phyloP scores from a whole-genome alignment of 92 coral and sea anemone genomes.

The Pocillopora meandrina region DNA sequence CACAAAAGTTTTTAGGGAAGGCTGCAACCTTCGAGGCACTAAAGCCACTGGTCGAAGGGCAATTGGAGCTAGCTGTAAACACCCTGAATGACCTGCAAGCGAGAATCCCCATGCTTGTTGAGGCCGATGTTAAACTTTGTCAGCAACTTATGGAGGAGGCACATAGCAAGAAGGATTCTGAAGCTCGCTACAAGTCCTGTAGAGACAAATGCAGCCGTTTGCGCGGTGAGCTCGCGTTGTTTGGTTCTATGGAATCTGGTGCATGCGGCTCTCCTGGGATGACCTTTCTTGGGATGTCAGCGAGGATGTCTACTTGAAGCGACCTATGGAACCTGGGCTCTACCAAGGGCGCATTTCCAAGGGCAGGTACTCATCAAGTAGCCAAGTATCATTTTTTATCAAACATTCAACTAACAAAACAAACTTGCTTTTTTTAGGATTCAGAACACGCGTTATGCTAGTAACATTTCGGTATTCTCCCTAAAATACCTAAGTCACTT shows the following conservation, averaged over 20 bases:
- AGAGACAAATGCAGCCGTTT: constrained; percentile 1
- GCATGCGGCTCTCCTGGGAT: constrained; percentile 15
- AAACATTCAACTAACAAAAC: not conserved
- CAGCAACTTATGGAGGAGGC: constrained; percentile 14
- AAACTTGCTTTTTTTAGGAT: not conserved
- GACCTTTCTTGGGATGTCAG: constrained; percentile 36
- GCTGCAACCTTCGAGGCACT: constrained; percentile 2
- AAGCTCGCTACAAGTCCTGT: constrained; percentile 18
- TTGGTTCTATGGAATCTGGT: constrained; percentile 13
- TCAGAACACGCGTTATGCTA: not conserved
- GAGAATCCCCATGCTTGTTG: constrained; percentile 30
- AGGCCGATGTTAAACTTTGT: constrained; percentile 17
- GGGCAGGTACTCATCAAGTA: not conserved
- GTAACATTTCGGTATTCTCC: too few species aligned
- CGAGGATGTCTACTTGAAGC: not conserved
- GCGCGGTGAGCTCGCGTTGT: constrained; percentile 12
- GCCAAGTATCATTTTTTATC: not conserved
- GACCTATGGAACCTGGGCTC: constrained; percentile 7
- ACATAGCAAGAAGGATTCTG: constrained; percentile 1
- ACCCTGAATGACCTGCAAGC: not conserved
- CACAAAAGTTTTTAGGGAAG: constrained; percentile 8
- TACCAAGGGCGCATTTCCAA: constrained; percentile 27
- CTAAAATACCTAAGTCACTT: too few species aligned
- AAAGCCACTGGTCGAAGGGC: constrained; percentile 3
- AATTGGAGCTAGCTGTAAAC: not conserved